Conservation (phyloP, 2,888 invertebrate genomes). For the Hypomecis atomaria region DNA sequence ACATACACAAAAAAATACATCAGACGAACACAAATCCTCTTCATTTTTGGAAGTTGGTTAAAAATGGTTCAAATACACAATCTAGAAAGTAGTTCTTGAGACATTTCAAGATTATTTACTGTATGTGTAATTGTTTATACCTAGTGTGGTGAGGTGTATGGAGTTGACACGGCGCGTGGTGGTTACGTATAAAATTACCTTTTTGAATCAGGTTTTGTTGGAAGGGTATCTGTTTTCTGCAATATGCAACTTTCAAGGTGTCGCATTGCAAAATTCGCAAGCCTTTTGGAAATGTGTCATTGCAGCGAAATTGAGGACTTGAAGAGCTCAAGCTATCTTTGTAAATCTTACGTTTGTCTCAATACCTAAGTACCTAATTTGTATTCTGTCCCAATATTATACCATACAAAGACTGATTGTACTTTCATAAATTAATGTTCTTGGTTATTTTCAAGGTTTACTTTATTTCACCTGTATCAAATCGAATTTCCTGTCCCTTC, state of each 20-base stretch:
- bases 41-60: too few relatives aligned
- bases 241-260: conserved; percentile 16
- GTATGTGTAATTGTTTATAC: neutral
- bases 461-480: conserved; percentile 37
- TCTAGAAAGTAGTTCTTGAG: neutral
- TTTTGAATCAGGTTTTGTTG: conserved; percentile 28
- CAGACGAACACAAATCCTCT: too few relatives aligned
- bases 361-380: too few relatives aligned
- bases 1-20: too few relatives aligned
- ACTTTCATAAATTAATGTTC: conserved; percentile 4
- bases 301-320: neutral
- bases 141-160: conserved; percentile 3
- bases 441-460: neutral
- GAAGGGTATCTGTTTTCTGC: conserved; percentile 10
- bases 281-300: conserved; percentile 2
- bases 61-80: too few relatives aligned
- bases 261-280: conserved; percentile 7
- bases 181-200: conserved; percentile 37
- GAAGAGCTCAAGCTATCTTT: neutral
- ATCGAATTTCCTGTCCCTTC: conserved; percentile 63
- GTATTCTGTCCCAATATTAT: too few relatives aligned
- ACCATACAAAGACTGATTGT: neutral
- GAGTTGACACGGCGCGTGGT: conserved; percentile 25
- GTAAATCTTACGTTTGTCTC: neutral
- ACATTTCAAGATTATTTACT: neutral